Evolutionary conservation across 1,140 invertebrate species (phyloP).

Genomic region (Drosophila setifemur): DNA sequence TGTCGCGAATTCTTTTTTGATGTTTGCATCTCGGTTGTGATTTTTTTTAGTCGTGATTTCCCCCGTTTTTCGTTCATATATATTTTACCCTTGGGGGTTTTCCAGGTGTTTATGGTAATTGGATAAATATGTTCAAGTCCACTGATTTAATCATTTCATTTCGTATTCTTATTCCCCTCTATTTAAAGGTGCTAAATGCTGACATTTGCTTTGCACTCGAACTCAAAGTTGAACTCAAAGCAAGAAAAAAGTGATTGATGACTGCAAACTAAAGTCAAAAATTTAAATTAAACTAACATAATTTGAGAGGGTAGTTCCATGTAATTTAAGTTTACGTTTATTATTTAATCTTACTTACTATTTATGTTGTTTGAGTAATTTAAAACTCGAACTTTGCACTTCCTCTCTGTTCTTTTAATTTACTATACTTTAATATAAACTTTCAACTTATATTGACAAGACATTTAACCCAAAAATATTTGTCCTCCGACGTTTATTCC

Average conservation of each 20-base stretch:
- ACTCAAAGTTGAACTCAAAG: too few species aligned
- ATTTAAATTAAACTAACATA: too few species aligned
- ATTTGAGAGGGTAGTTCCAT: too few species aligned
- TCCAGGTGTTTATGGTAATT: conserved; percentile 1
- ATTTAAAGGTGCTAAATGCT: neutral
- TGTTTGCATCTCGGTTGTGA: conserved; percentile 6
- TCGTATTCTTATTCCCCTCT: neutral
- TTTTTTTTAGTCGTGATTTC: conserved; percentile 10
- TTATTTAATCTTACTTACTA: neutral
- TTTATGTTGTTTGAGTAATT: too few species aligned
- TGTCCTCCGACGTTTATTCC: neutral
- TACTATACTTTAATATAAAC: neutral
- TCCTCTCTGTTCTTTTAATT: too few species aligned
- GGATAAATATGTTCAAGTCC: conserved; percentile 2
- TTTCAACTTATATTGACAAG: neutral
- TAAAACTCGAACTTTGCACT: too few species aligned
- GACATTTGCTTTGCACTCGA: neutral
- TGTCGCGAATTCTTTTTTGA: conserved; percentile 3
- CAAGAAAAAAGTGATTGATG: too few species aligned
- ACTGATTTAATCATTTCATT: conserved; percentile 1
- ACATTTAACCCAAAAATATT: neutral
- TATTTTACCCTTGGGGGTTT: too few species aligned
- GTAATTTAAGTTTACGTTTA: too few species aligned
- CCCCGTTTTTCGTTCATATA: too few species aligned
- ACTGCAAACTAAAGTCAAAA: too few species aligned